Conservation (phyloP, 2,797 vertebrate species). For the Myoxocephalus aenaeus region DNA sequence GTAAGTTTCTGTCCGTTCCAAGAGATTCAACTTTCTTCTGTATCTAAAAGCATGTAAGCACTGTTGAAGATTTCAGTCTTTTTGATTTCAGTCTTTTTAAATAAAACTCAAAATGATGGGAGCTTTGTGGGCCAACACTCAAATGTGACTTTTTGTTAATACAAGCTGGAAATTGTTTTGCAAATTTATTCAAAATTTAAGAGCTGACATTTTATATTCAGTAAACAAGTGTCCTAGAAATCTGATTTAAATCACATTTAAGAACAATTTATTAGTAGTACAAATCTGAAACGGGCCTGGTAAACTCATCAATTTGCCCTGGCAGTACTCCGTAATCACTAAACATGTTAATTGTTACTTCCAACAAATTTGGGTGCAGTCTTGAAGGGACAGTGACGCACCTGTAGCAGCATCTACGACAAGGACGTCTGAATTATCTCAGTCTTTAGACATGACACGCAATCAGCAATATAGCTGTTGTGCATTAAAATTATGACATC, state of each 20-base stretch:
- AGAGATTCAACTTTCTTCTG: slow-evolving; percentile 73
- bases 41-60: slow-evolving; percentile 83
- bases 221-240: slow-evolving; percentile 21
- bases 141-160: slow-evolving; percentile 17
- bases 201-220: neutral
- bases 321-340: neutral
- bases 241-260: slow-evolving; percentile 45
- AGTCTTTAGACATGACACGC: neutral
- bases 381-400: slow-evolving; percentile 10
- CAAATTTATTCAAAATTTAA: neutral
- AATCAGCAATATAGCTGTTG: neutral
- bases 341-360: neutral
- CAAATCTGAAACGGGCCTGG: slow-evolving; percentile 7
- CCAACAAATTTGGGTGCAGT: neutral
- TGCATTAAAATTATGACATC: neutral
- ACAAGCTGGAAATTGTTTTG: neutral
- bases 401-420: slow-evolving; percentile 12
- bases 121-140: slow-evolving; percentile 29
- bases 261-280: slow-evolving; percentile 37
- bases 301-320: neutral
- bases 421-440: neutral
- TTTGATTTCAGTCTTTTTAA: slow-evolving; percentile 84
- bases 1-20: slow-evolving; percentile 77
- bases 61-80: slow-evolving; percentile 73
- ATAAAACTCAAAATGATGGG: slow-evolving; percentile 76